phyloP scores from a whole-genome alignment of 2,888 invertebrate genomes.

The Phaedon cochleariae region DNA sequence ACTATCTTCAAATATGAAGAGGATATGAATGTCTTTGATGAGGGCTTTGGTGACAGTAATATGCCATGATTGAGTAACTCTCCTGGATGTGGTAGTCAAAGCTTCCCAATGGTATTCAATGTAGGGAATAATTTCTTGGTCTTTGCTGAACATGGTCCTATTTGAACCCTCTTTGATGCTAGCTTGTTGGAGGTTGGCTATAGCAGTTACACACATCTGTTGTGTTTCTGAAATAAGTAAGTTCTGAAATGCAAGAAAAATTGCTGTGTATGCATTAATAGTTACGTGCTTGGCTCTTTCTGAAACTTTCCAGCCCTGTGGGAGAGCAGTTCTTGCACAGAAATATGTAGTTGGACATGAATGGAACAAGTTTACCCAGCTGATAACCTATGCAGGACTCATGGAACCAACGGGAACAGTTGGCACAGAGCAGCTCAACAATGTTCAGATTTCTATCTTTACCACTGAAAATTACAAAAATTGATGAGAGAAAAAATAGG shows the following conservation, averaged over 20 bases:
- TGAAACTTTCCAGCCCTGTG: slow-evolving; percentile 89
- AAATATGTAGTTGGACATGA: slow-evolving; percentile 94
- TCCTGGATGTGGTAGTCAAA: slow-evolving; percentile 92
- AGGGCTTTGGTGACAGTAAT: slow-evolving; percentile 79
- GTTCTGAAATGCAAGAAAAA: background rate
- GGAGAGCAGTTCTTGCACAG: slow-evolving; percentile 94
- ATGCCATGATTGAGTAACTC: slow-evolving; percentile 79
- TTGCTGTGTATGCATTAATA: background rate
- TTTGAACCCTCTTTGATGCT: slow-evolving; percentile 78
- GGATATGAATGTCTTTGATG: slow-evolving; percentile 81
- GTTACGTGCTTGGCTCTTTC: slow-evolving; percentile 94
- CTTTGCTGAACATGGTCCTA: slow-evolving; percentile 83
- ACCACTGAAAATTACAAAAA: slow-evolving; percentile 69
- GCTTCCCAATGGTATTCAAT: slow-evolving; percentile 98
- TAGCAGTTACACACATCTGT: slow-evolving; percentile 93
- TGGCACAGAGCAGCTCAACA: slow-evolving; percentile 89
- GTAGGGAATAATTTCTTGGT: slow-evolving; percentile 94
- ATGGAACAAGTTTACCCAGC: slow-evolving; percentile 89
- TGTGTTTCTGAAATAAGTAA: slow-evolving; percentile 74
- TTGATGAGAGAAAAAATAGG: too few relatives aligned
- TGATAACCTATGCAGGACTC: slow-evolving; percentile 94
- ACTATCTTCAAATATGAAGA: slow-evolving; percentile 80
- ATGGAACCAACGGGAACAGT: slow-evolving; percentile 92
- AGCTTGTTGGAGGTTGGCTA: slow-evolving; percentile 88
- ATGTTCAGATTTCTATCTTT: slow-evolving; percentile 92